Conservation (phyloP, 2,113 vertebrate species). For the Verasper variegatus region DNA sequence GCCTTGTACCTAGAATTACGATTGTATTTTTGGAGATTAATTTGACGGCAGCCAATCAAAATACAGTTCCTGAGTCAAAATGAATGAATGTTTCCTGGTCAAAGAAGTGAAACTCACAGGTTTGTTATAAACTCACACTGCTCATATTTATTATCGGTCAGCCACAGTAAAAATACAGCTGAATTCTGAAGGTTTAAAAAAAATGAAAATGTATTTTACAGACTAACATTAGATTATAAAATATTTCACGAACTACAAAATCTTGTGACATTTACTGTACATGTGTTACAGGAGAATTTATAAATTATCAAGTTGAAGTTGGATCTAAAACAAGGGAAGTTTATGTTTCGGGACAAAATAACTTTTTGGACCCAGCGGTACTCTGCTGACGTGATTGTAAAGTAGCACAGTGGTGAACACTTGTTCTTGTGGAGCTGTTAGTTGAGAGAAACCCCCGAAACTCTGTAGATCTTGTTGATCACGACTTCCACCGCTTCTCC, state of each 20-base stretch:
- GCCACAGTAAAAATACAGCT: not conserved
- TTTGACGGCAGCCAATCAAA: not conserved
- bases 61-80: not conserved
- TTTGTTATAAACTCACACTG: not conserved
- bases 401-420: not conserved
- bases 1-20: too few species aligned
- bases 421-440: constrained; percentile 1
- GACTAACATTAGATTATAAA: not conserved
- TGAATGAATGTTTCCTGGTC: not conserved
- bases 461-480: constrained; percentile 87
- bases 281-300: not conserved
- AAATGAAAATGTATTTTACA: not conserved
- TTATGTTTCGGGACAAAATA: not conserved
- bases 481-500: constrained; percentile 85
- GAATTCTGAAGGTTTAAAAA: not conserved
- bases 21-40: too few species aligned
- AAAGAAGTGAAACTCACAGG: not conserved
- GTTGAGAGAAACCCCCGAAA: constrained; percentile 56
- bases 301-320: not conserved
- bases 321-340: not conserved
- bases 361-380: too few species aligned
- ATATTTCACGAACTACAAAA: not conserved
- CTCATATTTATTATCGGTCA: not conserved
- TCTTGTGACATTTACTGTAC: constrained; percentile 8
- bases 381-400: constrained; percentile 13